A percentile compares a stretch with the other conserved stretches of the same genome.
Conservation (phyloP, 2,888 invertebrate species). For the Microplitis manilae region DNA sequence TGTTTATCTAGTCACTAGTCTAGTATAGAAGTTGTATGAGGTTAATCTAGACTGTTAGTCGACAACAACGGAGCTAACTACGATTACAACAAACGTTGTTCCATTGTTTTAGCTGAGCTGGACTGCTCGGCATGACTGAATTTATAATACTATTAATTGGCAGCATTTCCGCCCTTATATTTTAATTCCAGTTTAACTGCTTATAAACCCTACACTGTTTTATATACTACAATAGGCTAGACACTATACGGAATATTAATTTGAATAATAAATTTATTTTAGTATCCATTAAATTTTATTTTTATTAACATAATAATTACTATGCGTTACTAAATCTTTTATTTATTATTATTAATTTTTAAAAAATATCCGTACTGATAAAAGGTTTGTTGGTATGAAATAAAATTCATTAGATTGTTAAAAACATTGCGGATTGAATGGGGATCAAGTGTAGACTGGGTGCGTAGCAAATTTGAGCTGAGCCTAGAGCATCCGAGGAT, state of each 20-base stretch:
- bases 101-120: slow-evolving; percentile 16
- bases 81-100: slow-evolving; percentile 13
- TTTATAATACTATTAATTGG: slow-evolving; percentile 67
- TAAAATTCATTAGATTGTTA: too few relatives aligned
- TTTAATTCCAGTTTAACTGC: slow-evolving; percentile 56
- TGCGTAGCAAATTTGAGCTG: too few relatives aligned
- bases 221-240: not conserved
- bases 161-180: slow-evolving; percentile 64
- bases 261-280: slow-evolving; percentile 6
- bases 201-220: not conserved
- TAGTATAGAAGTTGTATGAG: not conserved
- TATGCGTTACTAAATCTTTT: not conserved
- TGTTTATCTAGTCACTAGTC: not conserved
- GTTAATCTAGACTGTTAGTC: not conserved
- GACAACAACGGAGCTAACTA: not conserved
- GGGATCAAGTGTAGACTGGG: too few relatives aligned
- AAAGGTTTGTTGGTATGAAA: too few relatives aligned
- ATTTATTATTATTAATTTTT: not conserved
- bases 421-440: too few relatives aligned
- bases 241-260: not conserved
- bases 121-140: slow-evolving; percentile 53
- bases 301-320: not conserved
- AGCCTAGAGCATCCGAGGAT: too few relatives aligned
- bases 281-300: not conserved
- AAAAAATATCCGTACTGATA: too few relatives aligned